Conservation (phyloP, 2,888 invertebrate species). For the Perdita meconis region DNA sequence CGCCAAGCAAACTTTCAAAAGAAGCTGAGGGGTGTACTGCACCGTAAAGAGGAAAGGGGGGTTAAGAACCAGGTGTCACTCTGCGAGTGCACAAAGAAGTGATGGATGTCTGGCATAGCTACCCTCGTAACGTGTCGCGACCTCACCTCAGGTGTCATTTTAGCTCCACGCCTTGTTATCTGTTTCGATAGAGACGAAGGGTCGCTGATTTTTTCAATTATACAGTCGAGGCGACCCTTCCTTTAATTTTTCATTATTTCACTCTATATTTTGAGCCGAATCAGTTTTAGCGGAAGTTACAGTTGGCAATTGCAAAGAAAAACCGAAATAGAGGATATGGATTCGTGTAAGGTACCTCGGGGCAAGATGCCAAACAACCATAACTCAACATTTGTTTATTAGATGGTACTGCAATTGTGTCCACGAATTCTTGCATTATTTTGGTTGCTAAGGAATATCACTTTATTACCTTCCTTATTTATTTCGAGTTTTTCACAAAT, state of each 20-base stretch:
- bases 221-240: slow-evolving; percentile 22
- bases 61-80: slow-evolving; percentile 81
- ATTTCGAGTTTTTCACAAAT: too few species aligned
- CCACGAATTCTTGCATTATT: too few species aligned
- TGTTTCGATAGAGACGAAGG: slow-evolving; percentile 57
- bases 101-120: slow-evolving; percentile 80
- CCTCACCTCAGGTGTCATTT: slow-evolving; percentile 81
- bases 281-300: too few species aligned
- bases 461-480: too few species aligned
- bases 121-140: slow-evolving; percentile 78
- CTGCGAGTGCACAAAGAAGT: slow-evolving; percentile 75
- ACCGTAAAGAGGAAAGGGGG: slow-evolving; percentile 56
- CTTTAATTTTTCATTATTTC: background rate
- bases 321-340: too few species aligned
- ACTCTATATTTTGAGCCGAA: too few species aligned
- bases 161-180: slow-evolving; percentile 80
- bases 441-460: too few species aligned
- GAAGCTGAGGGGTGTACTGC: slow-evolving; percentile 55
- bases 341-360: too few species aligned
- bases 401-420: too few species aligned
- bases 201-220: slow-evolving; percentile 29
- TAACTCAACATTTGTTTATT: too few species aligned
- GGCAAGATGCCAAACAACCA: too few species aligned
- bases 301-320: too few species aligned
- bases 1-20: slow-evolving; percentile 58